phyloP scores from a whole-genome alignment of 1,140 invertebrate species.

The Vollenhovia emeryi region DNA sequence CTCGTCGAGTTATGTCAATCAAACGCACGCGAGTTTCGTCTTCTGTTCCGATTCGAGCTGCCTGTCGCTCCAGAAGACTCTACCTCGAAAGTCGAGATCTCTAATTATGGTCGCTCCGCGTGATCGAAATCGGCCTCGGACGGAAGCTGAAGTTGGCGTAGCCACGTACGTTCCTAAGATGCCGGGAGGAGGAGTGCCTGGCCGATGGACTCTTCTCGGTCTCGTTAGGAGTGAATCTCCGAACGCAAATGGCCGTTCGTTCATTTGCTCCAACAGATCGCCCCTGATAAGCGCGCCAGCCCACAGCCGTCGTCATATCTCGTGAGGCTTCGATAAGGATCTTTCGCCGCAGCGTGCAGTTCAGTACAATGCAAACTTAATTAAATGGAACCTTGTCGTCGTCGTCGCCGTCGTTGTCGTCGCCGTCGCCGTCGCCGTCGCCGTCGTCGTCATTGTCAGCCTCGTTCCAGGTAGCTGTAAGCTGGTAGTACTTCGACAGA shows the following conservation, averaged over 20 bases:
- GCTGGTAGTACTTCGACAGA: conserved; percentile 60
- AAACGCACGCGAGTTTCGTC: neutral
- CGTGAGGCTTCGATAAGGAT: conserved; percentile 75
- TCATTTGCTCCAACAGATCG: conserved; percentile 74
- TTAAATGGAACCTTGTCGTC: conserved; percentile 76
- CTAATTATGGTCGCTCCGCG: conserved; percentile 31
- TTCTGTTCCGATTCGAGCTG: neutral
- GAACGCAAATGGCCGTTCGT: conserved; percentile 62
- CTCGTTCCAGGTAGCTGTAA: conserved; percentile 50
- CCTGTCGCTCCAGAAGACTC: neutral
- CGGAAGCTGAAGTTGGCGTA: conserved; percentile 41
- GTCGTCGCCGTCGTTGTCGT: neutral
- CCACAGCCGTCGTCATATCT: conserved; percentile 74
- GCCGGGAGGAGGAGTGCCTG: conserved; percentile 37
- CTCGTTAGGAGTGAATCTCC: conserved; percentile 69
- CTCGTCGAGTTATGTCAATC: neutral
- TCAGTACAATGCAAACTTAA: conserved; percentile 80
- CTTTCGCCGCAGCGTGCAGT: conserved; percentile 67
- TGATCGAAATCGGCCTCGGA: conserved; percentile 22
- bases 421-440: neutral
- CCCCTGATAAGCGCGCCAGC: conserved; percentile 64
- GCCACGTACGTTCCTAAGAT: neutral
- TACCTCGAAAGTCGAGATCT: conserved; percentile 21
- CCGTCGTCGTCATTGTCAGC: conserved; percentile 12
- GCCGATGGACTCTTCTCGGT: conserved; percentile 60